Evolutionary conservation across 2,797 vertebrate genomes (phyloP), one percentile per base, ranked within the genome.

Genomic region (Yasuhikotakia modesta): DNA sequence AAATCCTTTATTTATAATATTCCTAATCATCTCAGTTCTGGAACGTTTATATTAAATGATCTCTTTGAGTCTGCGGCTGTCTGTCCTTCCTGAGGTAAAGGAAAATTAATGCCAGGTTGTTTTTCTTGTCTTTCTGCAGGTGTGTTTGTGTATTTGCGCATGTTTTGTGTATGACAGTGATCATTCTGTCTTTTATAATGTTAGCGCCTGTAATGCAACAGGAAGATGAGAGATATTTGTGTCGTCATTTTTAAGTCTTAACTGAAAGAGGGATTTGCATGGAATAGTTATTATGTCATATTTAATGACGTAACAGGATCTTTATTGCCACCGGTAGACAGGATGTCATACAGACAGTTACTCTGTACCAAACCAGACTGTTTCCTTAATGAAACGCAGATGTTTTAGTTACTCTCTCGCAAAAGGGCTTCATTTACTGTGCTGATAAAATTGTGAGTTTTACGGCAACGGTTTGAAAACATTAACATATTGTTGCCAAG

Each of bases 11-110:
- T 64, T 79, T 80, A 46, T 82, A 67, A 74, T 63, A 65, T 75
- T 77, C 30, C 14, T 75, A 63, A 70, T 80, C 39, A 67, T 73
- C 55, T 67, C 79, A 58, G 77, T 74, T 88, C 87, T 92, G 90
- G 87, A 86, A 87, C 90, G 87, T 94, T 91, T 92, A 89, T 90
- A 91, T 91, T 92, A 92, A 92, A 93, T 92, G 91, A 91, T 89
- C 78, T 81, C 72, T 79, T 70, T 55, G 19, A 78, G 82, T 82
- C 65, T 76, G 78, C 77, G 64, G 72, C 70, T 73, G 69, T 81
- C 71, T 82, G 80, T 82, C 79, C 72, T 85, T 83, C 83, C 79
- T 76, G 76, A 83, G 79, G 75, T 55, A 73, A 82, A 82, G 78
- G 74, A 72, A 55, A 53, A 75, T 78, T 76, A 81, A 72, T 69